Percentiles rank a stretch among this genome's conserved stretches.
These are phyloP conservation scores for Leucoraja erinaceus DNA, from an alignment of 2,113 vertebrate species.

Conservation along the genomic window DNA sequence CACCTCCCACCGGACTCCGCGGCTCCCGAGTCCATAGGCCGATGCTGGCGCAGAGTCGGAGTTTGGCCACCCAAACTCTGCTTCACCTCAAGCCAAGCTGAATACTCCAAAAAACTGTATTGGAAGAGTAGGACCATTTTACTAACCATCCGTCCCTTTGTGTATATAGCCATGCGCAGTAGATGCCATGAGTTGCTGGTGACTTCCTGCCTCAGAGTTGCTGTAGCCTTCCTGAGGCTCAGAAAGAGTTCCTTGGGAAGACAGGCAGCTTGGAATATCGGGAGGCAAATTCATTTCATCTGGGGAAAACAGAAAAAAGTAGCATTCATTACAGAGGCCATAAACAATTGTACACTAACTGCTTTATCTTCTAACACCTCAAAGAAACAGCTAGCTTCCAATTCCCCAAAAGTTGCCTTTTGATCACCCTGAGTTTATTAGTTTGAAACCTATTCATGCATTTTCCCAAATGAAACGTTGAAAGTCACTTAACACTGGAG, in stretches of 20 bases:
- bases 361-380: not conserved
- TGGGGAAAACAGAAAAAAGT: constrained; percentile 46
- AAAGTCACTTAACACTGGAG: not conserved
- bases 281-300: constrained; percentile 92
- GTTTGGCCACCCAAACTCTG: not conserved
- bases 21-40: no score
- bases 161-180: constrained; percentile 69
- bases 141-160: constrained; percentile 75
- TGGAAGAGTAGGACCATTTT: not conserved
- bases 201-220: constrained; percentile 88
- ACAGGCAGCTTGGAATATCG: constrained; percentile 94
- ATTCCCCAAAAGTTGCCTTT: not conserved
- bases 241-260: constrained; percentile 89
- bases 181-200: constrained; percentile 94
- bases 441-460: not conserved
- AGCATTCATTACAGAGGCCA: not conserved
- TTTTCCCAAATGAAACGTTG: not conserved
- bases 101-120: not conserved
- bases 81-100: not conserved
- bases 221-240: constrained; percentile 94
- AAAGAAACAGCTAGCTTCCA: not conserved
- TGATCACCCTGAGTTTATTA: not conserved
- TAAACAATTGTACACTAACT: not conserved
- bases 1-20: no score
- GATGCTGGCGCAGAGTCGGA: no score